phyloP scores from a whole-genome alignment of 2,113 vertebrate genomes.

The Apistogramma diplotaenia region DNA sequence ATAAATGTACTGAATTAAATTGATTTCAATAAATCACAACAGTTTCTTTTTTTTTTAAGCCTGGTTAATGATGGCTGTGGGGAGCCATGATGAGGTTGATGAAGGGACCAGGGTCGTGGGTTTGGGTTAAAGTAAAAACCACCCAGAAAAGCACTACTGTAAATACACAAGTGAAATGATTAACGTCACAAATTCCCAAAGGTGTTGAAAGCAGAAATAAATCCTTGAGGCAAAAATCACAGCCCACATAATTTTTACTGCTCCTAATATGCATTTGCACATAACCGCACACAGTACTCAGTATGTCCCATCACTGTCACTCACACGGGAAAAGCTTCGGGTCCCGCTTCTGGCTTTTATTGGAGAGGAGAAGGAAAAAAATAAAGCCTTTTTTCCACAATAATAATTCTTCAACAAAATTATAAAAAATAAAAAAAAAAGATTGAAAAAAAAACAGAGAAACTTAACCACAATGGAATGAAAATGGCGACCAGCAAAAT shows the following conservation, averaged over 20 bases:
- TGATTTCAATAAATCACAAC: background rate
- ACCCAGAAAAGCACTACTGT: background rate
- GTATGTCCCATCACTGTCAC: background rate
- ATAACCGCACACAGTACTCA: background rate
- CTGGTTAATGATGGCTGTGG: background rate
- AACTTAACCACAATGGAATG: slow-evolving; percentile 21
- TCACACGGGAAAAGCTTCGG: background rate
- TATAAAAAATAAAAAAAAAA: slow-evolving; percentile 14
- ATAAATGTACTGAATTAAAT: background rate
- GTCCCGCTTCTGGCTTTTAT: background rate
- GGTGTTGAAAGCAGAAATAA: background rate
- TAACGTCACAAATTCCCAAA: background rate
- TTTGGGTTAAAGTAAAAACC: background rate
- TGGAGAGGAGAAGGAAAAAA: background rate
- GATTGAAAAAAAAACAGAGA: too few relatives aligned
- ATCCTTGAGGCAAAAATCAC: background rate
- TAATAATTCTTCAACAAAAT: slow-evolving; percentile 13
- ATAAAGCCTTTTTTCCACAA: background rate
- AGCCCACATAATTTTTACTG: background rate
- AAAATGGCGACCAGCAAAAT: slow-evolving; percentile 5
- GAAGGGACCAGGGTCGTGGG: background rate
- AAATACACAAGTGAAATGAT: background rate
- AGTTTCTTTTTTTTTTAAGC: too few relatives aligned
- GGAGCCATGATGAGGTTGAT: background rate
- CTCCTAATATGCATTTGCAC: background rate